These are phyloP conservation scores for Simalia tracyae DNA, from an alignment of 2,797 vertebrate genomes.

Conservation along the genomic window DNA sequence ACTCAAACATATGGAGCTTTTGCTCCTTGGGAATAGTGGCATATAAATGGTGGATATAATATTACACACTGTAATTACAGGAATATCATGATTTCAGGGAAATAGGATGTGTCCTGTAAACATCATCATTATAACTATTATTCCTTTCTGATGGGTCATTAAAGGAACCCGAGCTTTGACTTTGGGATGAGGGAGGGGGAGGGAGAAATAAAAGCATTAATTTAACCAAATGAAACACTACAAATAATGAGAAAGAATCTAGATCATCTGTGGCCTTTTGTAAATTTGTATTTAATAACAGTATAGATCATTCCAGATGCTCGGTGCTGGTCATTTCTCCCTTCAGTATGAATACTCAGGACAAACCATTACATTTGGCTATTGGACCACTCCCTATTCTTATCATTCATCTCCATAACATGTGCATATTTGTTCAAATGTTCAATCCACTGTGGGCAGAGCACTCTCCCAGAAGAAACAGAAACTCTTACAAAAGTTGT, in stretches of 20 bases:
- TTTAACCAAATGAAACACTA: not conserved
- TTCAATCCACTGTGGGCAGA: not conserved
- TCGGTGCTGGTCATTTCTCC: not conserved
- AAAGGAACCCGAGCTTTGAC: slow-evolving; percentile 18
- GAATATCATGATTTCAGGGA: slow-evolving; percentile 20
- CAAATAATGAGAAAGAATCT: slow-evolving; percentile 12
- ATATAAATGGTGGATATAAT: slow-evolving; percentile 16
- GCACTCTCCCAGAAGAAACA: not conserved
- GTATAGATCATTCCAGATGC: not conserved
- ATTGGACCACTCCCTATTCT: not conserved
- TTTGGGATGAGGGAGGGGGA: not conserved
- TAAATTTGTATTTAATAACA: not conserved
- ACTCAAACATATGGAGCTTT: slow-evolving; percentile 5
- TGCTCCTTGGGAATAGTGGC: slow-evolving; percentile 8
- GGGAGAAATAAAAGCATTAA: slow-evolving; percentile 25
- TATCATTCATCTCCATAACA: not conserved
- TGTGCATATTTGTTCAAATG: not conserved
- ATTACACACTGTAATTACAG: slow-evolving; percentile 34
- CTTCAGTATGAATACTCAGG: not conserved
- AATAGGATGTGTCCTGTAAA: slow-evolving; percentile 22
- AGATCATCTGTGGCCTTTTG: slow-evolving; percentile 3
- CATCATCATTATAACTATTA: not conserved
- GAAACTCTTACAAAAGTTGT: not conserved
- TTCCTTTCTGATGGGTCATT: slow-evolving; percentile 3
- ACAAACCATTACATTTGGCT: not conserved